Evolutionary conservation across 2,113 vertebrate genomes (phyloP).

Genomic region (Nycticorax nycticorax): DNA sequence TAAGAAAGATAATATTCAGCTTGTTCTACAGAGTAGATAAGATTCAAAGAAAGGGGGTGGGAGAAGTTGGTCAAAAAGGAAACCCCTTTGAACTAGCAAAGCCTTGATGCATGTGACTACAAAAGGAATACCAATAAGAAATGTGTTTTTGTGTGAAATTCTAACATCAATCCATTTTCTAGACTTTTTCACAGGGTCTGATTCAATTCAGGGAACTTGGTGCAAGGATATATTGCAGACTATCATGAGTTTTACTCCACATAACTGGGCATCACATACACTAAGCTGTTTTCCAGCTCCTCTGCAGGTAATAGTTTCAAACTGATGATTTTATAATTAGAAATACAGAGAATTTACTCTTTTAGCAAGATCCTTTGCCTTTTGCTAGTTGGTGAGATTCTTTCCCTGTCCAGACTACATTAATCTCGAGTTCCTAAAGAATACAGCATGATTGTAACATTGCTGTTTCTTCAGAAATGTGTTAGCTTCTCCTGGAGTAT

Average conservation of each 20-base stretch:
- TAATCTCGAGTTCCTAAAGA: neutral
- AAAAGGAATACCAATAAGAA: neutral
- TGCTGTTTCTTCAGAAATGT: neutral
- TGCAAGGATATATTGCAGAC: conserved; percentile 99
- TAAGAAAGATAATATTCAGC: neutral
- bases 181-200: conserved; percentile 99
- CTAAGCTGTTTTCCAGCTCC: conserved; percentile 97
- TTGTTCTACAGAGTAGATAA: neutral
- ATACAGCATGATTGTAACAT: neutral
- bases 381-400: neutral
- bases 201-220: conserved; percentile 98
- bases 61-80: neutral
- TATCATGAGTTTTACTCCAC: conserved; percentile 97
- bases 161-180: neutral
- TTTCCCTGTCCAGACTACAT: neutral
- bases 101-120: neutral
- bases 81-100: neutral
- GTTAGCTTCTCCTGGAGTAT: neutral
- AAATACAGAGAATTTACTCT: neutral
- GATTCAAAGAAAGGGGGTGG: neutral
- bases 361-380: neutral
- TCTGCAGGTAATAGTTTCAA: conserved; percentile 84
- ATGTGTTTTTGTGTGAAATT: neutral
- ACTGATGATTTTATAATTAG: neutral
- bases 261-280: conserved; percentile 98